Conservation (phyloP, 2,113 vertebrate species). For the Cervus canadensis region DNA sequence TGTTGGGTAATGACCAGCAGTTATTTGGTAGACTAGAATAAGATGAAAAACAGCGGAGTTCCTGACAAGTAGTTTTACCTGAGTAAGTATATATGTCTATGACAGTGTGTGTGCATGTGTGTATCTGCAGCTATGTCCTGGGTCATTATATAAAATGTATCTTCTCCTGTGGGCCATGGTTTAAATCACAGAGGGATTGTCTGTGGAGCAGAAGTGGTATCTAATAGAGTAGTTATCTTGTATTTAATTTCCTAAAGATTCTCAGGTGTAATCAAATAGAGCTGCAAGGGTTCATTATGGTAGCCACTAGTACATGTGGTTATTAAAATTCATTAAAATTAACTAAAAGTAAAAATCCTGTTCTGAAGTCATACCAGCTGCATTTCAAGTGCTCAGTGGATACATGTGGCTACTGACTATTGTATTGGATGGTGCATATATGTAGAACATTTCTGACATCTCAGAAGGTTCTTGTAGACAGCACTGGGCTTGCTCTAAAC, state of each 20-base stretch:
- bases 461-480: background rate
- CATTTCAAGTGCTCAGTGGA: background rate
- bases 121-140: background rate
- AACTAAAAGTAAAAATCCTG: background rate
- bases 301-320: background rate
- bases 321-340: background rate
- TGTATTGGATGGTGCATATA: background rate
- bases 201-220: background rate
- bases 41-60: background rate
- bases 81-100: background rate
- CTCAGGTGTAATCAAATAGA: background rate
- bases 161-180: background rate
- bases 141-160: background rate
- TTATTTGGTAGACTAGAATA: conserved; percentile 21
- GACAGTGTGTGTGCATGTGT: background rate
- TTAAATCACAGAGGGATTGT: background rate
- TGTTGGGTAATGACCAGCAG: background rate
- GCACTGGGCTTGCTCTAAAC: background rate
- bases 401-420: background rate
- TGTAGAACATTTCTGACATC: background rate
- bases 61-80: background rate
- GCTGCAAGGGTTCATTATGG: background rate
- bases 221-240: background rate
- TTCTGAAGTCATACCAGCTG: background rate
- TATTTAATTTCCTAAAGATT: background rate